A percentile compares a stretch with the other conserved stretches of the same genome.
phyloP scores from a whole-genome alignment of 2,888 invertebrate genomes.

The Noctuana brunneofusca region DNA sequence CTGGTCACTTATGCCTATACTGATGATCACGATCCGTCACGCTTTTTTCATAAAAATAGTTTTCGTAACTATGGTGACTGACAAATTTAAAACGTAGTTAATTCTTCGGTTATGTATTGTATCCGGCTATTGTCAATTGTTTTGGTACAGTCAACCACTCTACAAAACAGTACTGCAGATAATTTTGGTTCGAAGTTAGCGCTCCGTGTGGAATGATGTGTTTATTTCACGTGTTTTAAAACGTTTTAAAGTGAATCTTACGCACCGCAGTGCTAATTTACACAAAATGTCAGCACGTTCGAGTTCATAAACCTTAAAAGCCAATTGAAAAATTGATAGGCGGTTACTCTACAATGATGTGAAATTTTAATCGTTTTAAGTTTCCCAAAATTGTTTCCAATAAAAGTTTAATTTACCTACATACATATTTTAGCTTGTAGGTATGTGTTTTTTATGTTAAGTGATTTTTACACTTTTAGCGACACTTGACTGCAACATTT shows the following conservation, averaged over 20 bases:
- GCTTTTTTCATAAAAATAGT: constrained; percentile 37
- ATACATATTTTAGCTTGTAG: no score
- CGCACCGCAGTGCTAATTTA: not conserved
- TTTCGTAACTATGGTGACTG: constrained; percentile 34
- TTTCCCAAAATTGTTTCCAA: no score
- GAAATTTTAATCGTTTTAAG: no score
- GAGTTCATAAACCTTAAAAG: not conserved
- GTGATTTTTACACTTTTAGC: no score
- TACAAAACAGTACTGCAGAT: constrained; percentile 12
- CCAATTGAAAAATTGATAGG: not conserved
- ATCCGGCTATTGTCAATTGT: constrained; percentile 58
- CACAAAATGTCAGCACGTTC: not conserved
- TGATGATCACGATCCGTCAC: constrained; percentile 25
- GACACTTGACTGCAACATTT: no score
- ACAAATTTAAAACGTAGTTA: constrained; percentile 36
- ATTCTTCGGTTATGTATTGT: constrained; percentile 36
- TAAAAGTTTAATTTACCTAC: no score
- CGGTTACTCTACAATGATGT: no score
- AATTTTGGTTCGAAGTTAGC: constrained; percentile 4
- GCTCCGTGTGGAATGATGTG: not conserved
- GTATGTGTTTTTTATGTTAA: no score
- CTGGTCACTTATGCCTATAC: not conserved
- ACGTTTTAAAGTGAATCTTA: not conserved
- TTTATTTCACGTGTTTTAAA: not conserved
- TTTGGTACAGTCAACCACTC: constrained; percentile 29